Evolutionary conservation across 1,140 invertebrate genomes (phyloP).

Genomic region (Chymomyza costata): DNA sequence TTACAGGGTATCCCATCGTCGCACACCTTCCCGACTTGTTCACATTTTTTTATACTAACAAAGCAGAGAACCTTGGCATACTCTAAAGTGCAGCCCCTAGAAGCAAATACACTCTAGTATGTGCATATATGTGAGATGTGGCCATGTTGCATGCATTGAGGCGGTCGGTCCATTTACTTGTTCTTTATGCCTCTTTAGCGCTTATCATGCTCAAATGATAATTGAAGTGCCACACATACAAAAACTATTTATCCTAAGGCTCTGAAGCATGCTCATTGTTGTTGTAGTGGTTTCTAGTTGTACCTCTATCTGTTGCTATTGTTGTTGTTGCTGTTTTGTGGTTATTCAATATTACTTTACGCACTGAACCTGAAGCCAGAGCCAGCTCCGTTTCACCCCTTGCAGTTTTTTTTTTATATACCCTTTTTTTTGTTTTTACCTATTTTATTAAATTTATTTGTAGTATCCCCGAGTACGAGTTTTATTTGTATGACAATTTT

Average conservation of each 20-base stretch:
- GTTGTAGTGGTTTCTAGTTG: background rate
- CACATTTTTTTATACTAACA: too few relatives aligned
- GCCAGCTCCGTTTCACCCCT: slow-evolving; percentile 37
- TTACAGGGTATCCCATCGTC: too few relatives aligned
- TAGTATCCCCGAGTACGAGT: slow-evolving; percentile 46
- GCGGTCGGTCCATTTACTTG: slow-evolving; percentile 38
- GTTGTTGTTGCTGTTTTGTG: slow-evolving; percentile 42
- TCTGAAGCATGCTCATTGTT: slow-evolving; percentile 43
- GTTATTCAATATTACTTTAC: slow-evolving; percentile 67
- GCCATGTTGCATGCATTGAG: slow-evolving; percentile 4
- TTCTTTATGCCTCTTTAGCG: slow-evolving; percentile 59
- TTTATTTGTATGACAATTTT: slow-evolving; percentile 67
- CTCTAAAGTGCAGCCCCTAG: too few relatives aligned
- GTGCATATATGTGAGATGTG: too few relatives aligned
- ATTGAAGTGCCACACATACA: slow-evolving; percentile 67
- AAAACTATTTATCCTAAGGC: slow-evolving; percentile 71
- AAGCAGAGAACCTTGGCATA: too few relatives aligned
- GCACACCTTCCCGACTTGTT: too few relatives aligned
- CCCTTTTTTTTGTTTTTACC: slow-evolving; percentile 34
- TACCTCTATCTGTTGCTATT: slow-evolving; percentile 6
- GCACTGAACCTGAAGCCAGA: slow-evolving; percentile 37
- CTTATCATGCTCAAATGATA: slow-evolving; percentile 74
- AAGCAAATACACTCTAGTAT: too few relatives aligned
- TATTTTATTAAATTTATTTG: slow-evolving; percentile 74
- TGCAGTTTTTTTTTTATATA: slow-evolving; percentile 23